Evolutionary conservation across 2,797 vertebrate species (phyloP).

Genomic region (Buphagus erythrorhynchus): DNA sequence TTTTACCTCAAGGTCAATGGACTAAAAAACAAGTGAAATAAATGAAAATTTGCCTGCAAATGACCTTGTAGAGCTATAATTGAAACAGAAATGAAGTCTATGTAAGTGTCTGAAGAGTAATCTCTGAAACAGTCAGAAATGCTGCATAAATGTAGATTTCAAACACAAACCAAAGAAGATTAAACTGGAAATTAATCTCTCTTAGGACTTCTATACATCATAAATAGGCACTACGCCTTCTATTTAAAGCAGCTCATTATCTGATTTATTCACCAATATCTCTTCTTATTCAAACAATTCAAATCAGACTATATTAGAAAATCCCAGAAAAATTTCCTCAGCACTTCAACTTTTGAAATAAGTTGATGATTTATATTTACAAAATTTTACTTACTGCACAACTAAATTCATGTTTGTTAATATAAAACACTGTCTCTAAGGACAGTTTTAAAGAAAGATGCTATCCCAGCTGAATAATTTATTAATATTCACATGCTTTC

Average conservation of each 20-base stretch:
- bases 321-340: neutral
- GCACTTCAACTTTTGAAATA: neutral
- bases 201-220: constrained; percentile 12
- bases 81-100: neutral
- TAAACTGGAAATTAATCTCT: constrained; percentile 14
- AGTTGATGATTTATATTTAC: neutral
- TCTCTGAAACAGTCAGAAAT: neutral
- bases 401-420: neutral
- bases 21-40: neutral
- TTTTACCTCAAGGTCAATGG: neutral
- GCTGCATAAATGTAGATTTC: constrained; percentile 18
- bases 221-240: constrained; percentile 11
- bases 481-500: constrained; percentile 24
- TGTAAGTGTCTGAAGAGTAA: neutral
- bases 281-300: constrained; percentile 35
- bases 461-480: neutral
- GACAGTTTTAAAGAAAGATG: constrained; percentile 17
- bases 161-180: constrained; percentile 49
- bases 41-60: neutral
- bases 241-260: constrained; percentile 36
- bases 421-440: neutral
- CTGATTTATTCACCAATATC: constrained; percentile 27
- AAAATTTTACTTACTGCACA: neutral
- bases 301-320: constrained; percentile 1
- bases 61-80: neutral